Evolutionary conservation across 2,888 invertebrate genomes (phyloP).

Genomic region (Sycophila texana): DNA sequence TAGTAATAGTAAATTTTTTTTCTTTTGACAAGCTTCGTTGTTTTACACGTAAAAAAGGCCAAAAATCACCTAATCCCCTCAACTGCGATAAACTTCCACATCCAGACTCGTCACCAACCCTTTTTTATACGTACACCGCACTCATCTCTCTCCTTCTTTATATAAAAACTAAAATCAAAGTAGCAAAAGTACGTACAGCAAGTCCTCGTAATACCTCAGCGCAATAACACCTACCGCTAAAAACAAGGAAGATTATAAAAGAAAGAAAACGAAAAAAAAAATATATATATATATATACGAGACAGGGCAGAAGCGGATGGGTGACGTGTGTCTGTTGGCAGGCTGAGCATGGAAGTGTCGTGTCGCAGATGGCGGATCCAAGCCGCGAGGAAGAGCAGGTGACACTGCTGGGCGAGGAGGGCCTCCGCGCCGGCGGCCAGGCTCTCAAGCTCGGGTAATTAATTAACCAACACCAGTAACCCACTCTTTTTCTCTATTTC

Average conservation of each 20-base stretch:
- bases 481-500: too few relatives aligned
- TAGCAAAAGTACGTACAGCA: too few relatives aligned
- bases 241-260: slow-evolving; percentile 4
- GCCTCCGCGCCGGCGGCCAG: slow-evolving; percentile 95
- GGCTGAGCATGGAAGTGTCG: slow-evolving; percentile 83
- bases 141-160: neutral
- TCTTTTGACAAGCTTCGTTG: slow-evolving; percentile 24
- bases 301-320: slow-evolving; percentile 71
- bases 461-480: slow-evolving; percentile 30
- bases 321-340: slow-evolving; percentile 80
- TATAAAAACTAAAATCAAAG: neutral
- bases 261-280: neutral
- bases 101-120: neutral
- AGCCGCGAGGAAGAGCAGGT: slow-evolving; percentile 97
- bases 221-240: slow-evolving; percentile 20
- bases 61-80: neutral
- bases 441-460: slow-evolving; percentile 98
- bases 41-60: neutral
- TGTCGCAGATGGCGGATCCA: slow-evolving; percentile 97
- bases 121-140: neutral
- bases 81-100: neutral
- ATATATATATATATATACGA: slow-evolving; percentile 56
- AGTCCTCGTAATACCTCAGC: neutral
- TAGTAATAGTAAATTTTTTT: slow-evolving; percentile 17
- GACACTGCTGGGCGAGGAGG: slow-evolving; percentile 97